Percentiles rank a stretch among this genome's conserved stretches.
Evolutionary conservation across 2,797 vertebrate genomes (phyloP).

Genomic region (Borostomias antarcticus): DNA sequence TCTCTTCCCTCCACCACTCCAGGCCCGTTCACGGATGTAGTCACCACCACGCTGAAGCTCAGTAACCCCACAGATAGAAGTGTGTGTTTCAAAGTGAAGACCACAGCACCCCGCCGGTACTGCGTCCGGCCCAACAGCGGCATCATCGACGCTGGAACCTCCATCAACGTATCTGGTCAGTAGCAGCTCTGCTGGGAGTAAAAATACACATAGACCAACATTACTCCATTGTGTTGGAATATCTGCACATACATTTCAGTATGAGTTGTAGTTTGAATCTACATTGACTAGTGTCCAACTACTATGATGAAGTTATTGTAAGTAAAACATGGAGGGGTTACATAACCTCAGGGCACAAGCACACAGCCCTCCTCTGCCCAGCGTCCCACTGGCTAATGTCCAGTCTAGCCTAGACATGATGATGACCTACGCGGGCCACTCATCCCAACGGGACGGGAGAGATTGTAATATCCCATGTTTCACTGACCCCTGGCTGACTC

Average conservation of each 20-base stretch:
- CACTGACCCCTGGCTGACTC: too few relatives aligned
- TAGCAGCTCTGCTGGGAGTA: slow-evolving; percentile 15
- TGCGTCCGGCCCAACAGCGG: slow-evolving; percentile 96
- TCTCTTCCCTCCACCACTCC: slow-evolving; percentile 1
- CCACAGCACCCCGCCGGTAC: slow-evolving; percentile 93
- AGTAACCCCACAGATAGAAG: slow-evolving; percentile 92
- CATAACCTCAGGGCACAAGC: too few relatives aligned
- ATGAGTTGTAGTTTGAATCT: background rate
- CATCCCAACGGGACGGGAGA: too few relatives aligned
- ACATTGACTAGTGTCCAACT: slow-evolving; percentile 1
- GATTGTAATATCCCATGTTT: too few relatives aligned
- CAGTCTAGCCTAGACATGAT: too few relatives aligned
- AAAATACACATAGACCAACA: background rate
- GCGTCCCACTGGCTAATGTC: too few relatives aligned
- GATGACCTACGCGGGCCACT: too few relatives aligned
- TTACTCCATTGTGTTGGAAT: background rate
- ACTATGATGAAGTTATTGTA: too few relatives aligned
- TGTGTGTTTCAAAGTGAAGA: slow-evolving; percentile 98
- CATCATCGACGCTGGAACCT: slow-evolving; percentile 88
- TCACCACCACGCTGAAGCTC: slow-evolving; percentile 93
- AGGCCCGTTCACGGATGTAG: slow-evolving; percentile 96
- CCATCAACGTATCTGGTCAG: slow-evolving; percentile 89
- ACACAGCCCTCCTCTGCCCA: too few relatives aligned
- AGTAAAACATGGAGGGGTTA: too few relatives aligned
- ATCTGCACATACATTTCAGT: too few relatives aligned